These are phyloP conservation scores for Pyrrhosoma nymphula DNA, from an alignment of 2,888 invertebrate genomes.

Conservation along the genomic window DNA sequence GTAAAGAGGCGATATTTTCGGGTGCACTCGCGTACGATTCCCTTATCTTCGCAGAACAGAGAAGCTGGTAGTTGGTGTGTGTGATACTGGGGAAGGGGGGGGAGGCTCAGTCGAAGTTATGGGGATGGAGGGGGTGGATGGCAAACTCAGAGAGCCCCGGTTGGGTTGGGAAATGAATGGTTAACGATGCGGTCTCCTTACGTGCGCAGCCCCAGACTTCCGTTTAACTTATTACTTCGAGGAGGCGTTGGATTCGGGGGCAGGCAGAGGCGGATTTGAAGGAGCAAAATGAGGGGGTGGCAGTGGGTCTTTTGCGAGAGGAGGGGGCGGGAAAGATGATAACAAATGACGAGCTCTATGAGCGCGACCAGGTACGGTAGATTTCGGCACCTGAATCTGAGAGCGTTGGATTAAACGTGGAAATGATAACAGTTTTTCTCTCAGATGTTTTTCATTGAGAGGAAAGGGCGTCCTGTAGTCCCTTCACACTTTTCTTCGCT, in stretches of 20 bases:
- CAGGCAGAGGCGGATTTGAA: not conserved
- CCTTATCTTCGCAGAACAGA: constrained; percentile 22
- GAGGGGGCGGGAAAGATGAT: not conserved
- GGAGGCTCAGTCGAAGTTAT: not conserved
- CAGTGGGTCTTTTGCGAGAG: not conserved
- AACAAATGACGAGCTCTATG: not conserved
- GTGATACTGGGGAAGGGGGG: not conserved
- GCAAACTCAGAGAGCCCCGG: not conserved
- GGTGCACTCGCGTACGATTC: not conserved
- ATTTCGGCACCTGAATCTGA: not conserved
- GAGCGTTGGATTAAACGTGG: not conserved
- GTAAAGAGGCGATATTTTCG: constrained; percentile 1
- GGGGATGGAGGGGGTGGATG: no score
- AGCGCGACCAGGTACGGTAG: not conserved
- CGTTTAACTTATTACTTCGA: constrained; percentile 30
- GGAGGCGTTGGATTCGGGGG: not conserved
- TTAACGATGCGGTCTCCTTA: constrained; percentile 39
- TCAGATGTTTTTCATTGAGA: no score
- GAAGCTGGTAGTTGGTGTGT: not conserved
- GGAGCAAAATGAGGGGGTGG: not conserved
- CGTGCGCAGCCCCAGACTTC: constrained; percentile 29
- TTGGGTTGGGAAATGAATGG: constrained; percentile 20
- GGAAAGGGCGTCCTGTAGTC: no score
- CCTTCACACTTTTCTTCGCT: no score
- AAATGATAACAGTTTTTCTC: not conserved